A percentile compares a stretch with the other conserved stretches of the same genome.
phyloP scores from a whole-genome alignment of 2,888 invertebrate species.

The Andrena bucephala region DNA sequence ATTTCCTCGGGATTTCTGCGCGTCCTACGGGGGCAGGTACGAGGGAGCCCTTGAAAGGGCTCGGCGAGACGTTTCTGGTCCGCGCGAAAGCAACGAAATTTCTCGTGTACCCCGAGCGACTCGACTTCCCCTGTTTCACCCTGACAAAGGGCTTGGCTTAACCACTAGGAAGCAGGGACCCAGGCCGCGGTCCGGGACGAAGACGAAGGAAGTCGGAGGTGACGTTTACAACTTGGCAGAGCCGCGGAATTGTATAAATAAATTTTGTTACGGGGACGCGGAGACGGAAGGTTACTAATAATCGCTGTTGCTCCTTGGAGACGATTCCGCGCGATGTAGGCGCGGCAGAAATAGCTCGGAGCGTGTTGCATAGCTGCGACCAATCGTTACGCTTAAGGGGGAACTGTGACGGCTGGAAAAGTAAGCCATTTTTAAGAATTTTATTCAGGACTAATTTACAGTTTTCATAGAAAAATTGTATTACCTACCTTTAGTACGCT shows the following conservation, averaged over 20 bases:
- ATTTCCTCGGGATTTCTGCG: conserved; percentile 42
- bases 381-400: neutral
- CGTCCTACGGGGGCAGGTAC: conserved; percentile 25
- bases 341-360: conserved; percentile 2
- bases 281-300: conserved; percentile 7
- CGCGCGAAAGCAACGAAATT: conserved; percentile 22
- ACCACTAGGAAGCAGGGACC: neutral
- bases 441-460: too few relatives aligned
- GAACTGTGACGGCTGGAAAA: too few relatives aligned
- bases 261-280: conserved; percentile 13
- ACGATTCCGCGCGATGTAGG: neutral
- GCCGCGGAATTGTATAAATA: conserved; percentile 35
- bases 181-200: neutral
- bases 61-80: conserved; percentile 6
- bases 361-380: neutral
- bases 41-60: conserved; percentile 6
- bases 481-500: too few relatives aligned
- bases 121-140: conserved; percentile 33
- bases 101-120: conserved; percentile 40
- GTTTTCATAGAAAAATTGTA: too few relatives aligned
- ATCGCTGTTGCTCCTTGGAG: neutral
- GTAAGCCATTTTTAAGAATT: too few relatives aligned
- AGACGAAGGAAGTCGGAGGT: neutral
- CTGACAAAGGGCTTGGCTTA: neutral
- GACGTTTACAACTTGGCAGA: conserved; percentile 18